Evolutionary conservation across 2,113 vertebrate species (phyloP).

Genomic region (Telmatochromis sp.): DNA sequence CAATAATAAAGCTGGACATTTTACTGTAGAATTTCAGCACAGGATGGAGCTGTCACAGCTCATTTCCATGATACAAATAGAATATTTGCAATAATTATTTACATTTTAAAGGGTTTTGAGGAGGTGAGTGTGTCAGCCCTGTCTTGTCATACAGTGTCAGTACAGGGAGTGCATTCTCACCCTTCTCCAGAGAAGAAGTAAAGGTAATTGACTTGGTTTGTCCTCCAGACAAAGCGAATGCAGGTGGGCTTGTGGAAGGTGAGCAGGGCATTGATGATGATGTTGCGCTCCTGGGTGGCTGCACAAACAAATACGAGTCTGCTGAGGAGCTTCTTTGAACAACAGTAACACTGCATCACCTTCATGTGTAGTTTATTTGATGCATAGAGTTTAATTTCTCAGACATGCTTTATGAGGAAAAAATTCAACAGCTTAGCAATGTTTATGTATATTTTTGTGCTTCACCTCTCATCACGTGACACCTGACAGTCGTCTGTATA

Average conservation of each 20-base stretch:
- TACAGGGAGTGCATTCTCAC: neutral
- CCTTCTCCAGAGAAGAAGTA: neutral
- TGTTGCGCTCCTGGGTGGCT: neutral
- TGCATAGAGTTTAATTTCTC: neutral
- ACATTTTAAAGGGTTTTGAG: neutral
- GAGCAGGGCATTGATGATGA: neutral
- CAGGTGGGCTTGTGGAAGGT: neutral
- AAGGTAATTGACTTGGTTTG: neutral
- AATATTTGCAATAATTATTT: neutral
- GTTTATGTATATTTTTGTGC: neutral
- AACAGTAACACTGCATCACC: neutral
- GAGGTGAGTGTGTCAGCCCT: neutral
- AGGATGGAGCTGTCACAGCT: neutral
- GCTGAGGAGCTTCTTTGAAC: neutral
- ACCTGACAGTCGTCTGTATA: neutral
- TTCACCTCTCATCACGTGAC: neutral
- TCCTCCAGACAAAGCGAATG: neutral
- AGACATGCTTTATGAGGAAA: neutral
- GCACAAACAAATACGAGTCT: neutral
- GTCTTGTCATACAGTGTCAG: neutral
- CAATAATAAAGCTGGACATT: neutral
- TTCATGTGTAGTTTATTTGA: neutral
- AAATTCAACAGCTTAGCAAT: neutral
- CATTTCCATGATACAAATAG: neutral
- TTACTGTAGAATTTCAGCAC: neutral